Evolutionary conservation across 2,797 vertebrate genomes (phyloP), one percentile per base, ranked within the genome.

Genomic region (Propithecus deckenii): DNA sequence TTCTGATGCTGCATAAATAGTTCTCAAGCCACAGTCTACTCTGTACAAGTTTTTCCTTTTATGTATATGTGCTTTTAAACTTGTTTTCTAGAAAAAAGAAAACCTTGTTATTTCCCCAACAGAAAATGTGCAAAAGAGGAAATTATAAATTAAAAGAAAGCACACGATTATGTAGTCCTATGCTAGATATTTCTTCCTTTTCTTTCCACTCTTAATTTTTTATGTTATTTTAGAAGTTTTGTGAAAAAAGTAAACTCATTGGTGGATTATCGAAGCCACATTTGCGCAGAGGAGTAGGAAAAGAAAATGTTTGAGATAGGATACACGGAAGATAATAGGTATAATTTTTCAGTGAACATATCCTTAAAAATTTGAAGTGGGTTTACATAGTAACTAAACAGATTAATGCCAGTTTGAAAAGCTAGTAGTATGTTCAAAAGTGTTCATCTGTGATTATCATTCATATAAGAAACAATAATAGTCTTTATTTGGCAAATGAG

Each of bases 1-100:
- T 99, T 99, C 99, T 99, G 99, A 99, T 99, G 99, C 99, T 99
- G 99, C 99, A 99, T 99, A 99, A 99, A 99, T 99, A 99, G 99
- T 99, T 99, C 98, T 98, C 92, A 98, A 99, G 99, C 99, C 99
- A 94, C 99, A 99, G 98, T 99, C 99, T 99, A 97, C 99, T 99
- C 98, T 99, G 98, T 98, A 98, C 98, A 75, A 88, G 88, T 99
- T 99, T 99, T 98, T 97, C 98, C 98, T 99, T 98, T 98, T 98
- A 98, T 98, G 98, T 98, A 81, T 98, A 97, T 98, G 97, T 98
- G 98, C 96, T 98, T 98, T 98, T 98, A 91, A 97, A 95, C 12
- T 30, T 95, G 95, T 97, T 98, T 30, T 97, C 97, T 97, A 98
- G 98, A 98, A 98, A 98, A 75, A 89, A 75, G 97, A 89, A 43